Percentiles rank a stretch among this genome's conserved stretches.
Conservation (phyloP, 1,140 invertebrate genomes). For the Leptopilina clavipes region DNA sequence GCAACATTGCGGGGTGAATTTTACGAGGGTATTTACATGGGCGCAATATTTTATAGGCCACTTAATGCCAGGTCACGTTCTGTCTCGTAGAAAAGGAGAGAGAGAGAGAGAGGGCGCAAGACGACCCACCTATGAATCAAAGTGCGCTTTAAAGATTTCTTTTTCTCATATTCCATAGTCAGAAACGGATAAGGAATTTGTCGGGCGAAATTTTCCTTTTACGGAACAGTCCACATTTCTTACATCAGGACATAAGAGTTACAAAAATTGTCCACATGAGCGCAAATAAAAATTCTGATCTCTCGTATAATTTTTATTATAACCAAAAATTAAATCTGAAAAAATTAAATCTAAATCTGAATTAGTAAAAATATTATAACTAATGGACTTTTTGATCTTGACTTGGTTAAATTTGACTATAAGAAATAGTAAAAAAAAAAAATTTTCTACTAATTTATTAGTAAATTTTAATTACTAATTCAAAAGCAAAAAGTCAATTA, state of each 20-base stretch:
- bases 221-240: background rate
- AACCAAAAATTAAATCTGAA: no score
- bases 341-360: no score
- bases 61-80: slow-evolving; percentile 73
- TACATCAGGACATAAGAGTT: background rate
- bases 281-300: background rate
- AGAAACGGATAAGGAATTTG: slow-evolving; percentile 31
- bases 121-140: slow-evolving; percentile 67
- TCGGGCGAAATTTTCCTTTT: slow-evolving; percentile 1
- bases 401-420: no score
- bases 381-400: no score
- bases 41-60: slow-evolving; percentile 70
- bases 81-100: slow-evolving; percentile 38
- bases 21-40: slow-evolving; percentile 72
- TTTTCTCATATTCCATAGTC: slow-evolving; percentile 51
- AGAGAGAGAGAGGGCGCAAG: slow-evolving; percentile 15
- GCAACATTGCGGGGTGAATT: slow-evolving; percentile 63
- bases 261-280: background rate
- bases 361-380: no score
- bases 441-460: no score
- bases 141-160: slow-evolving; percentile 68
- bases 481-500: no score
- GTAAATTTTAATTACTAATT: no score
- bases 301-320: no score
- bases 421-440: no score